Conservation (phyloP, 92 coral and sea anemone species). For the Epizoanthus illoricatus region DNA sequence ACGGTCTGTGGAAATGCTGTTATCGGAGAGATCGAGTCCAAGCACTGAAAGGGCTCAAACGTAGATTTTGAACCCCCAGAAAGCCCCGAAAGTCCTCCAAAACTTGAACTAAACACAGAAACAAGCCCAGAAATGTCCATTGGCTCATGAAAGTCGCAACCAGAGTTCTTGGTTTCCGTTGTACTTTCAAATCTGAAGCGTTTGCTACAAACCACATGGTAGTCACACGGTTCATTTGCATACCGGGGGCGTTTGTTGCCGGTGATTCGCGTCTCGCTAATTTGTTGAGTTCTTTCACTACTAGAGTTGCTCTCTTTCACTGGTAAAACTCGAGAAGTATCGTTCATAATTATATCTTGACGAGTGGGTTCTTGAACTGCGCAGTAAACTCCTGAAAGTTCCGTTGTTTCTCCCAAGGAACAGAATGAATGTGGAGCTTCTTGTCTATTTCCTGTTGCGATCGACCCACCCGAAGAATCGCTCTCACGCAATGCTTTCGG, state of each 20-base stretch:
- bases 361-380: slow-evolving; percentile 50
- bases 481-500: slow-evolving; percentile 74
- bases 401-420: slow-evolving; percentile 70
- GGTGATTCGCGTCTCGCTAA: slow-evolving; percentile 47
- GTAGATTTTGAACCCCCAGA: slow-evolving; percentile 49
- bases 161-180: slow-evolving; percentile 45
- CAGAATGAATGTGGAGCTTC: slow-evolving; percentile 68
- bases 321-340: slow-evolving; percentile 17
- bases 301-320: slow-evolving; percentile 23
- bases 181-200: slow-evolving; percentile 71
- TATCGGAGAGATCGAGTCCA: slow-evolving; percentile 60
- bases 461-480: slow-evolving; percentile 67
- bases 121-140: slow-evolving; percentile 91
- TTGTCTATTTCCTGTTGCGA: slow-evolving; percentile 77
- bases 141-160: slow-evolving; percentile 67
- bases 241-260: slow-evolving; percentile 83
- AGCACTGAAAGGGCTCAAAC: slow-evolving; percentile 60
- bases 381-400: slow-evolving; percentile 52
- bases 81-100: slow-evolving; percentile 77
- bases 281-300: slow-evolving; percentile 37
- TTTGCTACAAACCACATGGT: slow-evolving; percentile 88
- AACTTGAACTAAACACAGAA: slow-evolving; percentile 77
- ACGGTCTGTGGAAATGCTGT: slow-evolving; percentile 71
- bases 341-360: slow-evolving; percentile 41
- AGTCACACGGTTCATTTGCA: slow-evolving; percentile 92